Base-by-base conservation (phyloP, 2,113 vertebrate species). In the Datnioides undecimradiatus region DNA sequence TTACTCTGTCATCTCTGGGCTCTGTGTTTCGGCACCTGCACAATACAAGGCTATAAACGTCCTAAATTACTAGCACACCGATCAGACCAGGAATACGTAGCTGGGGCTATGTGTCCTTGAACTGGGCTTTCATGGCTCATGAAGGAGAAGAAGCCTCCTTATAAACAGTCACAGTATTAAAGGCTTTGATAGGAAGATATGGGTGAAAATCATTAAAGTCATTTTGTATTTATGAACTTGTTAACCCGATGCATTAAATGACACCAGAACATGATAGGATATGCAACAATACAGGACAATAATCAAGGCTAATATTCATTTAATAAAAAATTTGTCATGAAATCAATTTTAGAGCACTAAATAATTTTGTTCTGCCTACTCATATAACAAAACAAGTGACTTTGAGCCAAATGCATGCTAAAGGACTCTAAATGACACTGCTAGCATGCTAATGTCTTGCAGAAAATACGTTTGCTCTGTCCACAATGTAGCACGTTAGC, bases 1-100 rank as follows among this genome's bases (percentile, higher is more conserved):
- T 83, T 80, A 73, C 67, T 80, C 59, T 72, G 46, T 89, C 76
- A 79, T 79, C 80, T 69, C 63, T 8, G 14, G 48, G 57, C 62
- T 79, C 62, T 5, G 36, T 66, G 59, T 73, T 23, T 54, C 70
- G 73, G 43, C 76, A 77, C 79, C 73, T 82, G 73, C 84, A 84
- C 69, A 54, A 33, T 66, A 69, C 65, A 23, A 69, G 19, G 57
- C 62, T 68, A 67, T 64, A 36, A 48, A 67, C 45, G 45, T 64
- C 60, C 80, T 54, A 75, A 36, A 81, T 76, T 73, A 75, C 65
- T 38, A 57, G 77, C 69, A 83, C 62, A 75, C 55, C 43, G 40
- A 72, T 65, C n/a, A 33, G 29, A 38, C 16, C 48, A 58, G 36
- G 63, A 80, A 85, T 49, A 68, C 17, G 36, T 51, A 16, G 25